Conservation (phyloP, 2,113 vertebrate genomes). For the Callopanchax toddi region DNA sequence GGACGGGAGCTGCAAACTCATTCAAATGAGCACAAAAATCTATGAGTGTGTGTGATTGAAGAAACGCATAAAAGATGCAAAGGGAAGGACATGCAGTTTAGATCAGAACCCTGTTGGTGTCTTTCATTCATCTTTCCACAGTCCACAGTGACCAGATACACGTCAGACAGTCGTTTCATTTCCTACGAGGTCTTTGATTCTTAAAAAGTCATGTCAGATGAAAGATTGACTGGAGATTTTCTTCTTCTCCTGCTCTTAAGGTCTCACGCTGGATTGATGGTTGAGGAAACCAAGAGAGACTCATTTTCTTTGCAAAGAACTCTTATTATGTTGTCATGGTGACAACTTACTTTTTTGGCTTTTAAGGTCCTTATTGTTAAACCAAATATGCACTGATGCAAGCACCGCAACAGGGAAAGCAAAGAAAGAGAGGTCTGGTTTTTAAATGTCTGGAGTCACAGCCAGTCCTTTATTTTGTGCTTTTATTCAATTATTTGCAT, state of each 20-base stretch:
- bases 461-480: neutral
- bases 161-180: neutral
- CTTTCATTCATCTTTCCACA: constrained; percentile 1
- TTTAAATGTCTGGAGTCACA: neutral
- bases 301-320: constrained; percentile 2
- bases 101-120: constrained; percentile 1
- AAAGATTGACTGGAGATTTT: neutral
- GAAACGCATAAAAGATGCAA: constrained; percentile 14
- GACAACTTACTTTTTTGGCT: constrained; percentile 19
- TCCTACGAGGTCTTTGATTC: neutral
- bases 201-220: constrained; percentile 21
- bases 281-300: neutral
- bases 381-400: constrained; percentile 3
- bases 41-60: neutral
- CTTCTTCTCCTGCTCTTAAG: neutral
- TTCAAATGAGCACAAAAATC: constrained; percentile 28
- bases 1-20: constrained; percentile 24
- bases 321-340: constrained; percentile 39
- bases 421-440: neutral
- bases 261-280: neutral
- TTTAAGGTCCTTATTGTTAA: constrained; percentile 10
- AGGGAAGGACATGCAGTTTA: constrained; percentile 3
- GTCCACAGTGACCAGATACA: neutral
- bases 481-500: neutral
- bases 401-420: too few relatives aligned